Conservation (phyloP, 1,140 invertebrate genomes). For the Dendrolimus kikuchii region DNA sequence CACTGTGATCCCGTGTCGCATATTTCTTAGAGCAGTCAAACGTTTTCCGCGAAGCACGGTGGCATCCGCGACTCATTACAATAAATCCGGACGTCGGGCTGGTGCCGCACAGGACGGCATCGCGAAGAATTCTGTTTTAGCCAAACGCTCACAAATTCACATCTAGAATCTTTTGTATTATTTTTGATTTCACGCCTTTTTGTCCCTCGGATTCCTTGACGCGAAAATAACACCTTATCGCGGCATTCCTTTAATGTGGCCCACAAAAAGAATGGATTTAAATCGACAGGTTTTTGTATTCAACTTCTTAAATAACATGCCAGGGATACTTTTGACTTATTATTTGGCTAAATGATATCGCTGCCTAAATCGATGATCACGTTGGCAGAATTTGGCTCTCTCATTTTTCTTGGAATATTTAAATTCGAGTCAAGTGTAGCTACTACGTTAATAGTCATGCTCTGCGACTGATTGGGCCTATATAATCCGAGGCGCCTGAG, state of each 20-base stretch:
- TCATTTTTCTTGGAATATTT: too few species aligned
- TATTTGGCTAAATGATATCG: conserved; percentile 47
- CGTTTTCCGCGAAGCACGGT: conserved; percentile 55
- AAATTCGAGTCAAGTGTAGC: too few species aligned
- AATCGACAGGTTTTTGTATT: conserved; percentile 53
- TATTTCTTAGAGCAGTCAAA: conserved; percentile 54
- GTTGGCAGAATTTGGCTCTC: neutral
- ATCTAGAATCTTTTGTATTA: conserved; percentile 67
- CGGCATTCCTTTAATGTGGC: conserved; percentile 64
- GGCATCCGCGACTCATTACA: conserved; percentile 59
- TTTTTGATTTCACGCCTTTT: conserved; percentile 71
- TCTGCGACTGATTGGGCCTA: conserved; percentile 5
- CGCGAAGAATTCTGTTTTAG: conserved; percentile 68
- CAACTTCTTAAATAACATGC: conserved; percentile 52
- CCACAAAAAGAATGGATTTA: conserved; percentile 51
- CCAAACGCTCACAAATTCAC: conserved; percentile 70
- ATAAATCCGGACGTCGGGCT: conserved; percentile 51
- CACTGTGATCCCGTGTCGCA: conserved; percentile 17
- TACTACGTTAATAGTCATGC: neutral
- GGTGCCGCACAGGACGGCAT: conserved; percentile 59
- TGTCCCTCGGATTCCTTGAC: conserved; percentile 63
- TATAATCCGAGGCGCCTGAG: conserved; percentile 28
- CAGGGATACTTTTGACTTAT: conserved; percentile 41
- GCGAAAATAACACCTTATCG: conserved; percentile 70
- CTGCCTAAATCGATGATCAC: conserved; percentile 30